phyloP scores from a whole-genome alignment of 2,888 invertebrate genomes.

The Mechanitis messenoides region DNA sequence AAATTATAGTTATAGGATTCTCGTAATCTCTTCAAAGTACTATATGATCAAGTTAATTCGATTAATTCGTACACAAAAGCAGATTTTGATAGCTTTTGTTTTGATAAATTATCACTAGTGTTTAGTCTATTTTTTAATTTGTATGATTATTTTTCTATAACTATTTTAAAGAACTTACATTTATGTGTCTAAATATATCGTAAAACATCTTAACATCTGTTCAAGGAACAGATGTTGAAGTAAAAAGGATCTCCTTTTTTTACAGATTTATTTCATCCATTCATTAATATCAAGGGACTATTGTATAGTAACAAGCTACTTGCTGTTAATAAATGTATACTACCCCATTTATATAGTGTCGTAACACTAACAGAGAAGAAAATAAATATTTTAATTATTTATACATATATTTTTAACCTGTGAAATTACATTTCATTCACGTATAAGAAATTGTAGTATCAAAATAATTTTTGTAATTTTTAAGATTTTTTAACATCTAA shows the following conservation, averaged over 20 bases:
- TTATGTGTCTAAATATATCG: conserved; percentile 4
- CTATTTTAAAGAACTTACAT: not conserved
- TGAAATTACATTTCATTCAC: too few relatives aligned
- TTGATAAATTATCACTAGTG: conserved; percentile 20
- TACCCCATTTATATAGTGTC: too few relatives aligned
- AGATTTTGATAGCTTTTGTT: conserved; percentile 4
- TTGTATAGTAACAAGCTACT: not conserved
- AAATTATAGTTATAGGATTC: conserved; percentile 7
- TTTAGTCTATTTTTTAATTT: conserved; percentile 8
- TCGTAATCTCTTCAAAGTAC: not conserved
- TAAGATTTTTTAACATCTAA: too few relatives aligned
- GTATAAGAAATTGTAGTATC: too few relatives aligned
- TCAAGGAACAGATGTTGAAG: conserved; percentile 13
- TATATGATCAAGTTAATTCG: conserved; percentile 1
- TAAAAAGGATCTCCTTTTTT: conserved; percentile 16
- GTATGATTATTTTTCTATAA: not conserved
- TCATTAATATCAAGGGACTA: conserved; percentile 4
- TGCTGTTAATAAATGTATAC: too few relatives aligned
- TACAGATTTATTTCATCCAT: conserved; percentile 17
- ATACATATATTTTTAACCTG: too few relatives aligned
- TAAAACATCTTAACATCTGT: conserved; percentile 4
- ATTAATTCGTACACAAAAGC: conserved; percentile 11
- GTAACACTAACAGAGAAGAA: too few relatives aligned
- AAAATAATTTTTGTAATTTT: too few relatives aligned
- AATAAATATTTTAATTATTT: too few relatives aligned